Evolutionary conservation across 2,113 vertebrate species (phyloP).

Genomic region (Mobula birostris): DNA sequence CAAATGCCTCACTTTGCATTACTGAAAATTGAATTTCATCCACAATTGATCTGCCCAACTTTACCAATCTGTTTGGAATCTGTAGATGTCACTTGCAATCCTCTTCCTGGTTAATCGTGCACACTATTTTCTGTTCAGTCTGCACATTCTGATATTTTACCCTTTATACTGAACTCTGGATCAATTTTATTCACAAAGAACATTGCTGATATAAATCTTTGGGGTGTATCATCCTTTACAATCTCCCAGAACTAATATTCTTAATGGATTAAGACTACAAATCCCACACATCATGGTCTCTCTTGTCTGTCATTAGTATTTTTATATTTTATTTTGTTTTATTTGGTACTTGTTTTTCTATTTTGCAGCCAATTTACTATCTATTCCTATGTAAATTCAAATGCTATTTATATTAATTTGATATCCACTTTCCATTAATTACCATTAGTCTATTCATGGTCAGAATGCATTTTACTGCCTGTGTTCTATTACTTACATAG

Average conservation of each 20-base stretch:
- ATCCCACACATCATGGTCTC: neutral
- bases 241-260: neutral
- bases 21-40: too few species aligned
- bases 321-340: neutral
- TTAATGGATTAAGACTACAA: neutral
- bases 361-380: neutral
- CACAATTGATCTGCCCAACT: too few species aligned
- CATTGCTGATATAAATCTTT: too few species aligned
- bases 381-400: neutral
- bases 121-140: too few species aligned
- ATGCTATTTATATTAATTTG: neutral
- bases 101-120: too few species aligned
- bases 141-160: too few species aligned
- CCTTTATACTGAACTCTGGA: too few species aligned
- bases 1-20: too few species aligned
- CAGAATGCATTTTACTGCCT: neutral
- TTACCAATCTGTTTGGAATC: too few species aligned
- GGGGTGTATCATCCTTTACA: neutral
- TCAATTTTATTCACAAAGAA: too few species aligned
- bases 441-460: neutral
- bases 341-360: neutral
- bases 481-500: neutral
- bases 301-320: neutral
- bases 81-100: too few species aligned
- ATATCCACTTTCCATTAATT: neutral